Evolutionary conservation across 2,113 vertebrate species (phyloP), one percentile per base, ranked within the genome.

Genomic region (Chaetodon auriga): DNA sequence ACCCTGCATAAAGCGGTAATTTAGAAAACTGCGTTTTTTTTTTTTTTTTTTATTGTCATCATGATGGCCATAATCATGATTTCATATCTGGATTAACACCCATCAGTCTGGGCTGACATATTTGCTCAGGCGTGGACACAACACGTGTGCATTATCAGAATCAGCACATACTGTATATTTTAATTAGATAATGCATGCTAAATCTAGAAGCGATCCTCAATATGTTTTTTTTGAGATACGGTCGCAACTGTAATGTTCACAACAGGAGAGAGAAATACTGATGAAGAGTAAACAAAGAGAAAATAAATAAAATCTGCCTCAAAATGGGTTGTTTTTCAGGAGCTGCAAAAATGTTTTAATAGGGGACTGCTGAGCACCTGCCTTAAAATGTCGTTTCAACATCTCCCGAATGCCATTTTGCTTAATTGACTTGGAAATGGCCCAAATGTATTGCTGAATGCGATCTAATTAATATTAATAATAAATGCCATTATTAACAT

Each of bases 401-500:
- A 97, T 98, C 97, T 99, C 98, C 97, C 97, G 97, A 97, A 99
- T 98, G 98, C 97, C 98, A 98, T 99, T 99, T 99, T 97, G 97
- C 97, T 99, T 99, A 99, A 99, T 99, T 99, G 98, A 99, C 98
- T 99, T 99, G 98, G 98, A 99, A 99, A 99, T 99, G 98, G 98
- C 98, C 98, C 98, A 99, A 99, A 99, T 99, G 98, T 99, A 99
- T 99, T 99, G 98, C 98, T 99, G 98, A 99, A 99, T 98, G 97
- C 97, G 97, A 98, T 99, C 98, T 99, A 99, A 99, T 99, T 99
- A 99, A 99, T 99, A 99, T 99, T 99, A 99, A 99, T 99, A 99
- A 99, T 99, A 99, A 99, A 99, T 99, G 98, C 97, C 98, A 99
- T 99, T 99, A 99, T 99, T 99, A 99, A 99, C 98, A 99, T 99